Base-by-base conservation (phyloP, 2,797 vertebrate species). In the Microctenopoma steveboyesi region DNA sequence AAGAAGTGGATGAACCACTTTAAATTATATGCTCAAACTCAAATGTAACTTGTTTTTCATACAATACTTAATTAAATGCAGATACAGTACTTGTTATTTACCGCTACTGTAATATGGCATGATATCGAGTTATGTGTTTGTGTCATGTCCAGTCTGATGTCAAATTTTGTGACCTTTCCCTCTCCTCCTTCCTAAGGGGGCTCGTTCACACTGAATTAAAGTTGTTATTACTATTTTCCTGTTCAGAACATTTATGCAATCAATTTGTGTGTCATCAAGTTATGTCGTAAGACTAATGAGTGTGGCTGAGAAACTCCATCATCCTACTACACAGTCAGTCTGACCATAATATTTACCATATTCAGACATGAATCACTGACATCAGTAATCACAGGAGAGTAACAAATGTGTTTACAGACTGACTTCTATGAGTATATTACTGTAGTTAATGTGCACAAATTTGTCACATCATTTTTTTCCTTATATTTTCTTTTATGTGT, bases 121-220 rank as follows among this genome's bases (percentile, higher is more conserved):
- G 88, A 91, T 86, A 64, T 90, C 79, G 83, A 84, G 84, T 78
- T 90, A 88, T 84, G 83, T 92, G 90, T 94, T 93, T 86, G 86
- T 83, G 90, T 78, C 72, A 85, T 40, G 71, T 79, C 76, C 86
- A 83, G 90, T 94, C 94, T 78, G 22, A 91, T 84, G 79, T 90
- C 86, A 87, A 85, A 86, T 93, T 92, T 83, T 69, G 86, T 85
- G 86, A 87, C 82, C 68, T 70, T 61, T 68, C 69, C 90, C 81
- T 86, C 82, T 83, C 85, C 76, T 63, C 79, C 74, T 93, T 91
- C 85, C 69, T 91, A 74, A 45, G 81, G 79, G 83, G 77, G 74
- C 86, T 89, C 86, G 76, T 90, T 85, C 83, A 84, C 63, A 78
- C 39, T 55, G 56, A 64, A 83, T 68, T 69, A 84, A 72, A 60